Conservation (phyloP, 2,888 invertebrate species). For the Drosophila pegasa region DNA sequence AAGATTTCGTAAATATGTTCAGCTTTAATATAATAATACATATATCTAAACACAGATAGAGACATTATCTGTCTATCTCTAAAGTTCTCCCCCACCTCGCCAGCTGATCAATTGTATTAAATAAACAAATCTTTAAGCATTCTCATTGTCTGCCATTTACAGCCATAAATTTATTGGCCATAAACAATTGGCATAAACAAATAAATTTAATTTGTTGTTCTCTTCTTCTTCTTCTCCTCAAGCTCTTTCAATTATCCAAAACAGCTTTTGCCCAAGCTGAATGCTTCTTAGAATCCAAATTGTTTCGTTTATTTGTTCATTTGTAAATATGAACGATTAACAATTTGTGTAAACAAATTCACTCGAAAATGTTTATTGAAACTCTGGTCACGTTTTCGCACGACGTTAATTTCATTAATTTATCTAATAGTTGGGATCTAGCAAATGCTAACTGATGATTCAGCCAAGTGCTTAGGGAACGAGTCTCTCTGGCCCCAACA, state of each 20-base stretch:
- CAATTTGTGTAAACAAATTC: conserved; percentile 2
- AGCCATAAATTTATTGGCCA: neutral
- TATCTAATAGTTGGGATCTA: conserved; percentile 21
- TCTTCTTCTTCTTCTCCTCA: neutral
- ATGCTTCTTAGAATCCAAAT: neutral
- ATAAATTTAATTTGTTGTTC: neutral
- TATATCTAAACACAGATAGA: no score
- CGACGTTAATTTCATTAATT: conserved; percentile 37
- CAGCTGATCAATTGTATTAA: neutral
- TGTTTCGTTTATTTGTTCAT: neutral
- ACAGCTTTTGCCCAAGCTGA: neutral
- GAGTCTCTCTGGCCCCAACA: conserved; percentile 30
- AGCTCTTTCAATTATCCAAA: neutral
- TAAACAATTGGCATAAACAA: neutral
- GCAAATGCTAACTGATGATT: conserved; percentile 39
- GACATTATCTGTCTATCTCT: neutral
- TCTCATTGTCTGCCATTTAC: neutral
- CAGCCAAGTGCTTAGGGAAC: conserved; percentile 32
- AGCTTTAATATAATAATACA: no score
- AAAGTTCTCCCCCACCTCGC: neutral
- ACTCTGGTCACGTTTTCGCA: conserved; percentile 30
- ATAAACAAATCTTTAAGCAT: no score
- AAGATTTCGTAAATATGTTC: no score
- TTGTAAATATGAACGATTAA: neutral
- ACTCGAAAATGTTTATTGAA: conserved; percentile 8